These are phyloP conservation scores for Drosophila anceps DNA, from an alignment of 2,888 invertebrate genomes.

Conservation along the genomic window DNA sequence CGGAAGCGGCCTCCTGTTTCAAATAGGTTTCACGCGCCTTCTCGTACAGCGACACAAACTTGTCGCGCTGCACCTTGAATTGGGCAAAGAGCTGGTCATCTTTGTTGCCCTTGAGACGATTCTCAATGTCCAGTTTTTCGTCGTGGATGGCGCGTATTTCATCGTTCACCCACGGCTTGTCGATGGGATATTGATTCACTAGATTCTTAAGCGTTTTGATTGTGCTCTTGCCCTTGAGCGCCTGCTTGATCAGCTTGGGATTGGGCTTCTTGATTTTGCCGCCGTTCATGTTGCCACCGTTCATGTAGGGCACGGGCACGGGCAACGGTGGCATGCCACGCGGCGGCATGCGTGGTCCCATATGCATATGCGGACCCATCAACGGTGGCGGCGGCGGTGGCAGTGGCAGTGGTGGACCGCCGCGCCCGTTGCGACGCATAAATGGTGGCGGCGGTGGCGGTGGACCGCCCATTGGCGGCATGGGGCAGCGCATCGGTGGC, in stretches of 20 bases:
- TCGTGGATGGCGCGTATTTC: conserved; percentile 86
- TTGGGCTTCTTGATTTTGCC: conserved; percentile 82
- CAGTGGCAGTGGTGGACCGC: conserved; percentile 58
- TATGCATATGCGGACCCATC: conserved; percentile 64
- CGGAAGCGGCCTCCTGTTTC: conserved; percentile 85
- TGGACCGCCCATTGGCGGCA: conserved; percentile 72
- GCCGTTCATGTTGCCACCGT: conserved; percentile 48
- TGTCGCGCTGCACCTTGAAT: conserved; percentile 87
- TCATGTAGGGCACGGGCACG: conserved; percentile 30
- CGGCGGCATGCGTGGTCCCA: conserved; percentile 65
- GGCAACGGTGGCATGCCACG: conserved; percentile 72
- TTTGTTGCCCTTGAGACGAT: conserved; percentile 85
- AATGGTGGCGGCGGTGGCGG: conserved; percentile 71
- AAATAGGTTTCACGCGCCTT: conserved; percentile 87
- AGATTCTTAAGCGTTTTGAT: conserved; percentile 84
- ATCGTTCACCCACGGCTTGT: conserved; percentile 87
- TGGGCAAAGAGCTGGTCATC: conserved; percentile 87
- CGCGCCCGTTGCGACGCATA: conserved; percentile 75
- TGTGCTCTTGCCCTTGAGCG: conserved; percentile 77
- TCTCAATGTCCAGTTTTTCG: conserved; percentile 87
- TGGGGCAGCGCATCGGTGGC: conserved; percentile 72
- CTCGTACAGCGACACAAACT: conserved; percentile 87
- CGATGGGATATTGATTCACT: conserved; percentile 85
- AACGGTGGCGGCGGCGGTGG: conserved; percentile 63
- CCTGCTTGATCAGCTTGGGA: conserved; percentile 74